Evolutionary conservation across 2,888 invertebrate species (phyloP), one percentile per base, ranked within the genome.

Genomic region (Pterostichus niger): DNA sequence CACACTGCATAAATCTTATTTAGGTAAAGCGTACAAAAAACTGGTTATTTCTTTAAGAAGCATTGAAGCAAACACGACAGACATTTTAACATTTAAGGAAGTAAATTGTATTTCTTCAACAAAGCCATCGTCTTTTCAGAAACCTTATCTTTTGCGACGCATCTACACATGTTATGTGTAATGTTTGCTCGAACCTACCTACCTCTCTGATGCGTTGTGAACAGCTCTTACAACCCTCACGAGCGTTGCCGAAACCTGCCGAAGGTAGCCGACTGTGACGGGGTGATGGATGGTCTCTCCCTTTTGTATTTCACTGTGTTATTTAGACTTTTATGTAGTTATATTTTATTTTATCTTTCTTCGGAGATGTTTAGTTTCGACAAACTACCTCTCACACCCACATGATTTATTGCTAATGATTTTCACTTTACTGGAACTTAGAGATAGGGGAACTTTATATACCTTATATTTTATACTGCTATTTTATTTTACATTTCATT

Each of bases 321-420:
- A 81, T 81, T 80, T 81, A 73, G 81, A 71, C 81, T 71, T 81
- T 81, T 81, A 81, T 81, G 81, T 71, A 81, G 17, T 81, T 81
- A 71, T 81, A 81, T 81, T 81, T 81, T 81, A 81, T 81, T 68
- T 71, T 73, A 81, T 80, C 61, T 78, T 61, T 52, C 56, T 68
- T 81, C 46, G 5, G 54, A 81, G 81, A 73, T 81, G 40, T 81
- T 81, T 81, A 71, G 71, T 71, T 81, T 81, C 81, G 68, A 81
- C 81, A 81, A 81, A 81, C 52, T 81, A 81, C 81, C 71, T 71
- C 56, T 71, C 52, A 17, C 64, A 31, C 54, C 54, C n/a, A 7
- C 13, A 35, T 81, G 81, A 81, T 81, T 81, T 81, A 81, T 73
- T 40, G 17, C 49, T 35, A 73, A 73, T 81, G 71, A 71, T 71